Conservation (phyloP, 2,113 vertebrate species). For the Vireo altiloquus region DNA sequence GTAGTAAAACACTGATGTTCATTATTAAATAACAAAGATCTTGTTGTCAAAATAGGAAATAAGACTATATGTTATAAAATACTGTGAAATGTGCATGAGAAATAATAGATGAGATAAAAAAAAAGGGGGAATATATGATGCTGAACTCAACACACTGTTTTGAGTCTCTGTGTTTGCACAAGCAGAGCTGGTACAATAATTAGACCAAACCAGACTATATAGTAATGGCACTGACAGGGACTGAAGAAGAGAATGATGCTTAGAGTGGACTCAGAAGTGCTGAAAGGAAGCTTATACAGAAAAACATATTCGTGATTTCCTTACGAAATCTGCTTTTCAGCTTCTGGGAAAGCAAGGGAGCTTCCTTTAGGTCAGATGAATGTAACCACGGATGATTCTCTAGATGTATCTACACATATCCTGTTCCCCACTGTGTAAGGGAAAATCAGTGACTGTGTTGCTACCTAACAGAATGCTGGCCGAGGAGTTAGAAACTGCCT, state of each 20-base stretch:
- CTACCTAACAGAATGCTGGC: background rate
- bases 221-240: background rate
- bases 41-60: background rate
- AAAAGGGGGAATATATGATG: background rate
- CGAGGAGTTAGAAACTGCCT: background rate
- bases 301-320: background rate
- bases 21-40: background rate
- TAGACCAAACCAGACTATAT: background rate
- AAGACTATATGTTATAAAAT: background rate
- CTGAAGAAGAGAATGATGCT: background rate
- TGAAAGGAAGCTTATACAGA: background rate
- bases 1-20: background rate
- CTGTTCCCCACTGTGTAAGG: background rate
- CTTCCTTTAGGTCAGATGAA: background rate
- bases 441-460: background rate
- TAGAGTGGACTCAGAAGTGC: background rate
- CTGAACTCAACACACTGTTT: background rate
- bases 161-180: background rate
- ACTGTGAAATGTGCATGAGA: background rate
- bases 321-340: background rate
- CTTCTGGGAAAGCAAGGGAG: background rate
- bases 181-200: background rate
- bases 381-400: background rate
- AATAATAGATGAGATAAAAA: background rate
- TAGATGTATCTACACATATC: background rate